phyloP scores from a whole-genome alignment of 2,888 invertebrate genomes.

The Diogma glabrata region DNA sequence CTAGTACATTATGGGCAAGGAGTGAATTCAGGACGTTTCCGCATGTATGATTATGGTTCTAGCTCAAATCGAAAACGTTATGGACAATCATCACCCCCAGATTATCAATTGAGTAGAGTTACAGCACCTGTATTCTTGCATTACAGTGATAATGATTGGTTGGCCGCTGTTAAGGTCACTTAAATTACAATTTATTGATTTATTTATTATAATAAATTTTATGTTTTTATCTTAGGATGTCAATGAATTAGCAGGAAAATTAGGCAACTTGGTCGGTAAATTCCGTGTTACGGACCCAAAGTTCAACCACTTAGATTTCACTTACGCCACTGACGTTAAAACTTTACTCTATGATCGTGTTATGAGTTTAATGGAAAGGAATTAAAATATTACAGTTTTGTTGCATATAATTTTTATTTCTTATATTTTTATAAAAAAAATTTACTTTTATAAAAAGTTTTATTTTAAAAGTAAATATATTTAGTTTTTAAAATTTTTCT shows the following conservation, averaged over 20 bases:
- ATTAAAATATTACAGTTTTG: too few relatives aligned
- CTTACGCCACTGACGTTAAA: slow-evolving; percentile 34
- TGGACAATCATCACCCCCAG: slow-evolving; percentile 39
- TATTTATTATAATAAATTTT: too few relatives aligned
- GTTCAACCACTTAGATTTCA: slow-evolving; percentile 38
- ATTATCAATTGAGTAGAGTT: slow-evolving; percentile 41
- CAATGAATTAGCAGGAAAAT: slow-evolving; percentile 30
- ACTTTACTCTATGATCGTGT: slow-evolving; percentile 33
- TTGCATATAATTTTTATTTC: too few relatives aligned
- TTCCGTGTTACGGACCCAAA: slow-evolving; percentile 38
- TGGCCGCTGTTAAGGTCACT: slow-evolving; percentile 45
- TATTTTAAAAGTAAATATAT: too few relatives aligned
- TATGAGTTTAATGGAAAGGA: slow-evolving; percentile 22
- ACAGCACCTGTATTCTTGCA: slow-evolving; percentile 46
- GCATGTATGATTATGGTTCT: slow-evolving; percentile 40
- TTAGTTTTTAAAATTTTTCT: too few relatives aligned
- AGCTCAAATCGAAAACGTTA: slow-evolving; percentile 38
- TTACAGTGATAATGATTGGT: slow-evolving; percentile 46
- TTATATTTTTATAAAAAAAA: too few relatives aligned
- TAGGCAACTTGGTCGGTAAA: slow-evolving; percentile 41
- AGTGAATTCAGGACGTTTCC: slow-evolving; percentile 37
- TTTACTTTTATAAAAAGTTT: too few relatives aligned
- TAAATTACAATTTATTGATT: slow-evolving; percentile 37
- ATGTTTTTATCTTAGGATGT: too few relatives aligned
- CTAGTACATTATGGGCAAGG: slow-evolving; percentile 55